These are phyloP conservation scores for Protosalanx chinensis DNA, from an alignment of 2,797 vertebrate genomes.

Conservation along the genomic window DNA sequence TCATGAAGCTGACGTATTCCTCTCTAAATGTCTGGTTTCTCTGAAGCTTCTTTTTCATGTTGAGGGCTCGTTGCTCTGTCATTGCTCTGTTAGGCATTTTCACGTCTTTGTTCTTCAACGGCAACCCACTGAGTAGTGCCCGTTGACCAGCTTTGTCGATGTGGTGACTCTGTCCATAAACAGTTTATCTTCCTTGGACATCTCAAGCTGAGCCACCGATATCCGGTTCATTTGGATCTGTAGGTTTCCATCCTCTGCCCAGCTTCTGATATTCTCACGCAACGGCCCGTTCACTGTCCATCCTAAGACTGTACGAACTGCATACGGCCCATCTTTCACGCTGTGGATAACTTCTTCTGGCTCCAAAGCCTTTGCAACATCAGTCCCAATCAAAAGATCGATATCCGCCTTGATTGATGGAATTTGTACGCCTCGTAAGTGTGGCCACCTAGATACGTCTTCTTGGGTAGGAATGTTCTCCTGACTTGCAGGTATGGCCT, in stretches of 20 bases:
- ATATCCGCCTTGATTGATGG: neutral
- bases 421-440: neutral
- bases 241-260: neutral
- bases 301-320: neutral
- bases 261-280: neutral
- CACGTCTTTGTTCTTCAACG: neutral
- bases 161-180: neutral
- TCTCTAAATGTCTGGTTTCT: neutral
- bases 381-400: constrained; percentile 6
- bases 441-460: neutral
- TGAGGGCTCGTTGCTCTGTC: constrained; percentile 7
- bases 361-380: neutral
- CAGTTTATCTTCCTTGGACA: neutral
- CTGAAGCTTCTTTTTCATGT: constrained; percentile 2
- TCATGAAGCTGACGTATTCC: constrained; percentile 18
- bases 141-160: neutral
- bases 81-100: constrained; percentile 6
- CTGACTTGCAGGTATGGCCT: neutral
- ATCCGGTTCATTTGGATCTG: neutral
- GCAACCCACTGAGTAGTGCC: constrained; percentile 16
- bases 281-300: neutral
- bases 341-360: neutral
- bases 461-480: constrained; percentile 3
- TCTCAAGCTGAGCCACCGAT: neutral
- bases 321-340: neutral